These are phyloP conservation scores for Tridacna gigas DNA, from an alignment of 2,888 invertebrate genomes.

Conservation along the genomic window DNA sequence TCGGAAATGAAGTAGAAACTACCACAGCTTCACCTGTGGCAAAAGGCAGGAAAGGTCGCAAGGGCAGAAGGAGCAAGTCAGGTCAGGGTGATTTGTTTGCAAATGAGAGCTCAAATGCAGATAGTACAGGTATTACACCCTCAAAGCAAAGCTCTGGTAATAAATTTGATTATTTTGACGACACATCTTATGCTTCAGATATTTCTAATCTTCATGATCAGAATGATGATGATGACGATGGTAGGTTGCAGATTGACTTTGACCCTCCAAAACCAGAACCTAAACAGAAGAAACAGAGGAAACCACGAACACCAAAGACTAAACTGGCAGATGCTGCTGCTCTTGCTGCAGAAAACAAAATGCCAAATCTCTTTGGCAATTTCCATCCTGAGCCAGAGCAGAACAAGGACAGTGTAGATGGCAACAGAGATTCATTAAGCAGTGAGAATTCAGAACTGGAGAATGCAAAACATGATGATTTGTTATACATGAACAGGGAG, in stretches of 20 bases:
- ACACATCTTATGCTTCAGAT: slow-evolving; percentile 48
- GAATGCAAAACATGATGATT: slow-evolving; percentile 60
- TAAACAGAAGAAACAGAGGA: slow-evolving; percentile 56
- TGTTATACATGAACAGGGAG: slow-evolving; percentile 61
- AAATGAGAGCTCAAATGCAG: slow-evolving; percentile 30
- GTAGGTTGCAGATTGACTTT: slow-evolving; percentile 63
- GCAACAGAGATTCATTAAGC: slow-evolving; percentile 60
- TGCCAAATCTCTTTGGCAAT: slow-evolving; percentile 56
- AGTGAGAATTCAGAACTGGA: slow-evolving; percentile 63
- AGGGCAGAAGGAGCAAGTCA: slow-evolving; percentile 55
- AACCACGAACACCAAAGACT: slow-evolving; percentile 53
- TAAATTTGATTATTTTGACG: slow-evolving; percentile 45
- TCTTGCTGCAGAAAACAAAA: slow-evolving; percentile 57
- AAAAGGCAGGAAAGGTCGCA: slow-evolving; percentile 51
- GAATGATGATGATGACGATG: slow-evolving; percentile 67
- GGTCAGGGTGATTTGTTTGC: slow-evolving; percentile 44
- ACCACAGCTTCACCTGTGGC: slow-evolving; percentile 41
- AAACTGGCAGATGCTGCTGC: slow-evolving; percentile 59
- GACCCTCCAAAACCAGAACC: slow-evolving; percentile 63
- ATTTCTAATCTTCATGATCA: slow-evolving; percentile 53
- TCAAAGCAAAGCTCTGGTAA: slow-evolving; percentile 1
- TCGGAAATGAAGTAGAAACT: slow-evolving; percentile 60
- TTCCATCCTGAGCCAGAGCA: slow-evolving; percentile 42
- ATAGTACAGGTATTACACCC: not conserved
- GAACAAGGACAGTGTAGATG: slow-evolving; percentile 48